Evolutionary conservation across 1,140 invertebrate genomes (phyloP).

Genomic region (Hirudo medicinalis): DNA sequence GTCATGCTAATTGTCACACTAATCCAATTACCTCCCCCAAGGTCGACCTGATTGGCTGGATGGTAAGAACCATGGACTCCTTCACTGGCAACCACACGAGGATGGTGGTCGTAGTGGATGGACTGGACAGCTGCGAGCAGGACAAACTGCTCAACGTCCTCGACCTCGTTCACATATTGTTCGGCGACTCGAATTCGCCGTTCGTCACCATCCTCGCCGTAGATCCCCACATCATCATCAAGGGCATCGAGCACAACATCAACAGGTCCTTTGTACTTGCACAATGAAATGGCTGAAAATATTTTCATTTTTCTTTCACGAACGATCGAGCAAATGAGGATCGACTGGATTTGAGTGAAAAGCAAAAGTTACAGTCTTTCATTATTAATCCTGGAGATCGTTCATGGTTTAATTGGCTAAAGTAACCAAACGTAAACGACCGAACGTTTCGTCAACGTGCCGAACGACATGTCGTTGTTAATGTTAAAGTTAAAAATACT

Average conservation of each 20-base stretch:
- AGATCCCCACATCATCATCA: slow-evolving; percentile 90
- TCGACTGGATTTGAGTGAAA: too few relatives aligned
- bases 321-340: too few relatives aligned
- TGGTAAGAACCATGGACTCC: slow-evolving; percentile 61
- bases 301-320: too few relatives aligned
- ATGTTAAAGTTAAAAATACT: too few relatives aligned
- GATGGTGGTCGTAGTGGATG: slow-evolving; percentile 86
- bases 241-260: slow-evolving; percentile 85
- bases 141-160: slow-evolving; percentile 77
- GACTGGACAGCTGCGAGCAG: slow-evolving; percentile 91
- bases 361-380: too few relatives aligned
- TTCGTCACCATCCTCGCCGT: slow-evolving; percentile 87
- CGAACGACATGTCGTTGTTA: too few relatives aligned
- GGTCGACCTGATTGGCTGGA: slow-evolving; percentile 32
- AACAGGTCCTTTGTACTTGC: slow-evolving; percentile 49
- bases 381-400: too few relatives aligned
- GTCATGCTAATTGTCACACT: background rate
- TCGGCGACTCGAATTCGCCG: slow-evolving; percentile 74
- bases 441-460: too few relatives aligned
- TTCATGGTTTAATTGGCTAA: too few relatives aligned
- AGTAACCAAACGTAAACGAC: too few relatives aligned
- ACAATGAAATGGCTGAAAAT: too few relatives aligned
- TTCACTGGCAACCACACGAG: slow-evolving; percentile 80
- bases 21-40: slow-evolving; percentile 14
- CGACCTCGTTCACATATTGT: slow-evolving; percentile 84